These are phyloP conservation scores for Phenganax stokvisi DNA, from an alignment of 92 coral and sea anemone genomes.

Conservation along the genomic window DNA sequence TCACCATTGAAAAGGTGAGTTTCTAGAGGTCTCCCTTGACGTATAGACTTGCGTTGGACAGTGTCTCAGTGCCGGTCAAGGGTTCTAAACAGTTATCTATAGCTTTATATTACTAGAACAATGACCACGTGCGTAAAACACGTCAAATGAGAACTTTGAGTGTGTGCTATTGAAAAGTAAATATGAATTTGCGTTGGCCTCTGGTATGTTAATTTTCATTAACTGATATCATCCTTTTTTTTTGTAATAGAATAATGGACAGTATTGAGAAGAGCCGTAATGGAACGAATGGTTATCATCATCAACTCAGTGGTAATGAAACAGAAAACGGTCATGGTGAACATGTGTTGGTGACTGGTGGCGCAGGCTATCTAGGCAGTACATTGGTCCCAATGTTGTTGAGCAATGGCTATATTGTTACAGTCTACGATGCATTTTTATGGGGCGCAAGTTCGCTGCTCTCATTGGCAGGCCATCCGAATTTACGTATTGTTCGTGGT, in stretches of 20 bases:
- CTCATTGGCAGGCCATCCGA: slow-evolving; percentile 54
- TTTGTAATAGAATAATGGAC: background rate
- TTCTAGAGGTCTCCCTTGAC: no score
- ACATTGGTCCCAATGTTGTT: slow-evolving; percentile 82
- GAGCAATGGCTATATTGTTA: slow-evolving; percentile 56
- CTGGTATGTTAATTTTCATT: no score
- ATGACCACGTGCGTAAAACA: no score
- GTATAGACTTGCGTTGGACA: no score
- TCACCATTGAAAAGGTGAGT: no score
- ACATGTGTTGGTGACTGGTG: slow-evolving; percentile 75
- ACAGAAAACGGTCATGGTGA: background rate
- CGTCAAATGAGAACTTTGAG: no score
- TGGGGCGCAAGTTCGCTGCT: slow-evolving; percentile 73
- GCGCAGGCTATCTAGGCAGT: slow-evolving; percentile 91
- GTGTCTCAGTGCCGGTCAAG: no score
- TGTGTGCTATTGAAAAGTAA: no score
- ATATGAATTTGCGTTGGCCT: no score
- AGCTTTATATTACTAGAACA: no score
- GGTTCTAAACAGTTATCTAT: no score
- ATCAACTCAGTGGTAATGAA: background rate
- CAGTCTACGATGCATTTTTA: slow-evolving; percentile 66
- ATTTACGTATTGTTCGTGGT: slow-evolving; percentile 61
- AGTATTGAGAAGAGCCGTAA: background rate
- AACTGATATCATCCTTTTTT: background rate
- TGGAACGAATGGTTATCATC: background rate